Base-by-base conservation (phyloP, 2,888 invertebrate genomes). In the Pardosa pseudoannulata region DNA sequence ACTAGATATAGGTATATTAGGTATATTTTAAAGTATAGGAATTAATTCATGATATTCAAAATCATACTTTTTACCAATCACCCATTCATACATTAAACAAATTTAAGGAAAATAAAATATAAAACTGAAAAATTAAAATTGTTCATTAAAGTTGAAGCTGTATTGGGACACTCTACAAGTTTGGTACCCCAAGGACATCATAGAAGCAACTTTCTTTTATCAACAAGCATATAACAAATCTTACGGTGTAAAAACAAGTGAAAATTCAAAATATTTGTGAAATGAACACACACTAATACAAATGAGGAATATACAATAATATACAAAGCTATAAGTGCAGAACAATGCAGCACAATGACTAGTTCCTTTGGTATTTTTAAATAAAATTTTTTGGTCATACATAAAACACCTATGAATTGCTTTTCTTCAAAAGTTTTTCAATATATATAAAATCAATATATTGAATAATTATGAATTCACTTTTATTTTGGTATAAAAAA, bases 281-380 rank as follows among this genome's bases (percentile, higher is more conserved):
- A 81, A 81, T 74, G 74, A 81, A 81, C n/a, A 39, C 23, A 64
- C 64, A 75, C 41, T 65, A 56, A 72, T 65, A 78, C n/a, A 19
- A 36, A 72, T 29, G 41, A 83, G n/a, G 46, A 76, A 68, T 85
- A 78, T 85, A 85, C 78, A 85, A 29, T 39, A 64, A 85, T 85
- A 73, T 78, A 85, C 83, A 85, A 78, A 73, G 70, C 39, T 62
- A 75, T 36, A 73, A 72, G 78, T 79, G 83, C 78, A 79, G 72
- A 73, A 85, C 67, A 56, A 85, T 64, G 73, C 75, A 78, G 23
- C 65, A 78, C 73, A 85, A 72, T 85, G 83, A 85, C 83, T 85
- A 85, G 83, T 85, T 78, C 83, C 83, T 85, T 85, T 85, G 83
- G 83, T 85, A 68, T 85, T 65, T 56, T 78, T 39, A 72, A 46